A percentile compares a stretch with the other conserved stretches of the same genome.
Evolutionary conservation across 2,888 invertebrate species (phyloP).

Genomic region (Prostheceraeus crozeri): DNA sequence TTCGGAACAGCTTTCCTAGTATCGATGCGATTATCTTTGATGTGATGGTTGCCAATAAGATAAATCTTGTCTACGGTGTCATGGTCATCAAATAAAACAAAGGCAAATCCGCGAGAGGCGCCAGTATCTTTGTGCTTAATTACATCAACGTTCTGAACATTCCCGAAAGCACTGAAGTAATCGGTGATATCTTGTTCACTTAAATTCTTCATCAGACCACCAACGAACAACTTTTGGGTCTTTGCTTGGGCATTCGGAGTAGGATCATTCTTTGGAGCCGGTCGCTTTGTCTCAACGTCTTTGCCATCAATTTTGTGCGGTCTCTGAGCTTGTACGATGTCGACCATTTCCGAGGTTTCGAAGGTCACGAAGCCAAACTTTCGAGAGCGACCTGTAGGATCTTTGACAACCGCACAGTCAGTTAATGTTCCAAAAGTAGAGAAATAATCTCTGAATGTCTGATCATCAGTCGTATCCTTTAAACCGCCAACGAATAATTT

Average conservation of each 20-base stretch:
- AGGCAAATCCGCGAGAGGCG: slow-evolving; percentile 87
- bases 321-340: slow-evolving; percentile 72
- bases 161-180: slow-evolving; percentile 64
- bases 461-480: slow-evolving; percentile 81
- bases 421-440: slow-evolving; percentile 80
- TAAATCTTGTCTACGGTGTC: slow-evolving; percentile 92
- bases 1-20: slow-evolving; percentile 28
- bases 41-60: slow-evolving; percentile 22
- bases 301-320: slow-evolving; percentile 88
- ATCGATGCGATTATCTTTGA: slow-evolving; percentile 3
- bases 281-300: slow-evolving; percentile 90
- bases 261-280: slow-evolving; percentile 81
- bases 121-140: slow-evolving; percentile 85
- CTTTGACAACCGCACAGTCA: slow-evolving; percentile 55
- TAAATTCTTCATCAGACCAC: slow-evolving; percentile 81
- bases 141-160: slow-evolving; percentile 72
- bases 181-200: slow-evolving; percentile 72
- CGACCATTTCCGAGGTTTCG: slow-evolving; percentile 82
- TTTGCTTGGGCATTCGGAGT: slow-evolving; percentile 87
- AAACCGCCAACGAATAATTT: slow-evolving; percentile 86
- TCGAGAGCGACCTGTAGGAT: slow-evolving; percentile 60
- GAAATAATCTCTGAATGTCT: slow-evolving; percentile 79
- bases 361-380: slow-evolving; percentile 98
- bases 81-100: slow-evolving; percentile 91
- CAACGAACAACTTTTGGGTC: slow-evolving; percentile 86